phyloP scores from a whole-genome alignment of 2,888 invertebrate species.

The Heliconius ethilla region DNA sequence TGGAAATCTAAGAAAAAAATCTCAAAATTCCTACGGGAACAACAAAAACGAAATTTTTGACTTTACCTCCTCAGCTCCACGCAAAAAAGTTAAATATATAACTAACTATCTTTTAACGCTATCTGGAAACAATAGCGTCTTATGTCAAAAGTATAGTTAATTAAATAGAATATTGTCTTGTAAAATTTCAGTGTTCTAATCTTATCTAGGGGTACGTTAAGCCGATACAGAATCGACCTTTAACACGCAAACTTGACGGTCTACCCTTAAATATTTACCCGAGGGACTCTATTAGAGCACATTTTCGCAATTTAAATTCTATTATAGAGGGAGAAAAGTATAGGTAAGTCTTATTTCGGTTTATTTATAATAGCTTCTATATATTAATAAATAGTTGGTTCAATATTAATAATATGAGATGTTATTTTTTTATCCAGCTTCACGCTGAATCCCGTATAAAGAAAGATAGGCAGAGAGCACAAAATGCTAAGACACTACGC shows the following conservation, averaged over 20 bases:
- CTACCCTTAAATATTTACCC: constrained; percentile 39
- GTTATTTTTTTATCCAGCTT: no score
- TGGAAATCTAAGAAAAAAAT: no score
- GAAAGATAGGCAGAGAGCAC: no score
- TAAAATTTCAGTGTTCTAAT: constrained; percentile 32
- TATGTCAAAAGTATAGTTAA: constrained; percentile 28
- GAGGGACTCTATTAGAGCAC: constrained; percentile 37
- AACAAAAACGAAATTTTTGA: no score
- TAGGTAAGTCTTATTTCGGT: background rate
- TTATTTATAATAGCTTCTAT: background rate
- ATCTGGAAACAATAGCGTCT: constrained; percentile 2
- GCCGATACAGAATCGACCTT: constrained; percentile 37
- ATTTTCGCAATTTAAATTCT: constrained; percentile 35
- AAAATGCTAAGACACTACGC: no score
- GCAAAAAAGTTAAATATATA: no score
- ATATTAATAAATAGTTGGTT: background rate
- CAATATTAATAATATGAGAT: no score
- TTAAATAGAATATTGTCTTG: constrained; percentile 34
- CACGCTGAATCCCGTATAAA: no score
- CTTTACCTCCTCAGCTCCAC: no score
- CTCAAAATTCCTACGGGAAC: no score
- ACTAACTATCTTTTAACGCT: background rate
- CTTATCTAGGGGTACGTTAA: constrained; percentile 40
- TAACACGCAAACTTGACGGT: constrained; percentile 40
- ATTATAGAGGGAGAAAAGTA: background rate